Evolutionary conservation across 1,140 invertebrate species (phyloP).

Genomic region (Coptotermes formosanus): DNA sequence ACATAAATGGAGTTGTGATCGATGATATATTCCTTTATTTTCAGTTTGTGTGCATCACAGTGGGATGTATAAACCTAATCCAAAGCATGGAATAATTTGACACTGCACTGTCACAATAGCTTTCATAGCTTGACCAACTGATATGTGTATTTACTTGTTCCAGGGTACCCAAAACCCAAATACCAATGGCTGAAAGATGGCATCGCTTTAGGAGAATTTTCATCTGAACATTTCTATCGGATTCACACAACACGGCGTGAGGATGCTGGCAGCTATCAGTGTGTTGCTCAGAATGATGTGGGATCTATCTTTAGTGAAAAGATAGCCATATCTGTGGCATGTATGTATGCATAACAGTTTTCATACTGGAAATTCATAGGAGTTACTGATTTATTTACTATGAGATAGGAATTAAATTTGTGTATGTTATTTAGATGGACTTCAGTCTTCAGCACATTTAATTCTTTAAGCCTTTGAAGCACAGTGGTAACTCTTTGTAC

Average conservation of each 20-base stretch:
- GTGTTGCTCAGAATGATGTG: conserved; percentile 84
- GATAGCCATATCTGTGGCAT: conserved; percentile 81
- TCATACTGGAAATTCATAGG: not conserved
- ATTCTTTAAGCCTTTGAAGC: too few relatives aligned
- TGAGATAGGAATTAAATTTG: too few relatives aligned
- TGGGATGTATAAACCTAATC: too few relatives aligned
- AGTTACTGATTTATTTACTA: not conserved
- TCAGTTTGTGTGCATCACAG: too few relatives aligned
- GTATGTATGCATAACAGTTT: conserved; percentile 61
- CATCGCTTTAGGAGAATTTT: conserved; percentile 67
- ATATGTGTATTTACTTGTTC: not conserved
- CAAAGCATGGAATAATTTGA: too few relatives aligned
- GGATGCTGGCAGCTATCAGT: conserved; percentile 86
- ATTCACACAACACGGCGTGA: conserved; percentile 73
- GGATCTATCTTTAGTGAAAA: conserved; percentile 88
- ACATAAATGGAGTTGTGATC: too few relatives aligned
- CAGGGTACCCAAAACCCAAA: conserved; percentile 82
- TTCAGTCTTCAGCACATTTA: too few relatives aligned
- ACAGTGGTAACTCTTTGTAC: too few relatives aligned
- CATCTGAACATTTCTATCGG: conserved; percentile 72
- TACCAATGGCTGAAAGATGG: conserved; percentile 90
- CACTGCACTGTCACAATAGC: too few relatives aligned
- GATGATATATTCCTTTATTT: too few relatives aligned
- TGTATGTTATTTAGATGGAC: too few relatives aligned
- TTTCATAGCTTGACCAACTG: too few relatives aligned